Base-by-base conservation (phyloP, 2,113 vertebrate genomes). In the Apteryx mantelli region DNA sequence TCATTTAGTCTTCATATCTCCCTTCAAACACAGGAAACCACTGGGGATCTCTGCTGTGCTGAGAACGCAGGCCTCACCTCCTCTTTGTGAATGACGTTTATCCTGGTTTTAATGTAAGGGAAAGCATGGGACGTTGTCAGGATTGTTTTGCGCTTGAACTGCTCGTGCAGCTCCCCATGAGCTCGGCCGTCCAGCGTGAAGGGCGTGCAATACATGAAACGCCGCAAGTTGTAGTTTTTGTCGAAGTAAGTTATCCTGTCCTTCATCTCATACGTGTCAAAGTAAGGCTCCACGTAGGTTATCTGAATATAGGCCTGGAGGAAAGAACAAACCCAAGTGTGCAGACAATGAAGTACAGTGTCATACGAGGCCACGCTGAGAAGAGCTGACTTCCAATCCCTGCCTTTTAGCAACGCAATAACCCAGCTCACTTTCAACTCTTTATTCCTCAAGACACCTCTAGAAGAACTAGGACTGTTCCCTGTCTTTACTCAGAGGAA, bases 221-320 rank as follows among this genome's bases (percentile, higher is more conserved):
- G 99, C 7, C 99, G 98, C 97, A 99, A 75, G 97, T 99, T 99
- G 97, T 99, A 99, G 98, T 99, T 99, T 95, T 99, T 99, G 97
- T 99, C 99, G 6, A 99, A 99, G 96, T 99, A 99, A 0, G 99
- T 99, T 95, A 99, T 99, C 93, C 99, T 99, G 97, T 99, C 99
- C 98, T 99, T 99, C 99, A 99, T 99, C 97, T 99, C 99, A 0
- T 99, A 99, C 0, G 99, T 99, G 97, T 99, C 99, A 1, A 99
- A 99, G 97, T 99, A 99, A 0, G 99, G 99, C 95, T 99, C 99
- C 97, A 99, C 99, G 0, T 99, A 99, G 1, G 99, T 99, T 91
- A 99, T 99, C 98, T 99, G 99, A 94, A 99, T 98, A 87, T 99
- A 99, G 1, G 99, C 99, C 99, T 99, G 97, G 28, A 36, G 88